These are phyloP conservation scores for Tauraco hartlaubi DNA, from an alignment of 2,797 vertebrate genomes.

Conservation along the genomic window DNA sequence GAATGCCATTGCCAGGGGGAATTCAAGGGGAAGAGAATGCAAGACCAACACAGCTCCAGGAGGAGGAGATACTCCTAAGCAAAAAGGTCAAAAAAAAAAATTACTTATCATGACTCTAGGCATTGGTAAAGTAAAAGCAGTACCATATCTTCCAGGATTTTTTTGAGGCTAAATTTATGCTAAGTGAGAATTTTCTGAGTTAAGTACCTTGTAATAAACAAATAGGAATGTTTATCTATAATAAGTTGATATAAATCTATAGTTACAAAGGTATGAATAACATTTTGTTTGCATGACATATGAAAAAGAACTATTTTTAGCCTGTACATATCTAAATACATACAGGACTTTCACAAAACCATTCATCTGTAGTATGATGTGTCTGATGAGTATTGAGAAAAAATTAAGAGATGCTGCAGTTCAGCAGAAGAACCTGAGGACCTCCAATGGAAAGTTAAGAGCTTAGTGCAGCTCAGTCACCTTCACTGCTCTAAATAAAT, in stretches of 20 bases:
- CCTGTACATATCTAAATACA: neutral
- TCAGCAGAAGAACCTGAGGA: neutral
- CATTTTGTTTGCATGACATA: neutral
- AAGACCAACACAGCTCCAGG: conserved; percentile 93
- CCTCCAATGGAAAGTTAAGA: neutral
- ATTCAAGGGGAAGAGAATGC: conserved; percentile 96
- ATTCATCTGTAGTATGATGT: neutral
- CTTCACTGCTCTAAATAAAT: neutral
- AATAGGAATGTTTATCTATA: neutral
- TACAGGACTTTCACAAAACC: neutral
- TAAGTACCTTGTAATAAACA: neutral
- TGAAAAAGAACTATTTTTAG: neutral
- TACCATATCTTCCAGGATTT: neutral
- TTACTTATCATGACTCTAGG: neutral
- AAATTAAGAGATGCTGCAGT: neutral
- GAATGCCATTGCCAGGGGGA: conserved; percentile 96
- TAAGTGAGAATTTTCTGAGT: neutral
- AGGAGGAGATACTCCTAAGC: conserved; percentile 93
- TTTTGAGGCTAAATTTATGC: neutral
- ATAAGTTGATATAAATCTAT: neutral
- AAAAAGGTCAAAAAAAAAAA: neutral
- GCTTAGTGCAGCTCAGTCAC: neutral
- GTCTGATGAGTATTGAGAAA: neutral
- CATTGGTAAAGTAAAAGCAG: neutral
- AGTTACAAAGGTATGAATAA: neutral